Evolutionary conservation across 92 coral and sea anemone species (phyloP), one percentile per base, ranked within the genome.

Genomic region (Umimayanthus kanabou): DNA sequence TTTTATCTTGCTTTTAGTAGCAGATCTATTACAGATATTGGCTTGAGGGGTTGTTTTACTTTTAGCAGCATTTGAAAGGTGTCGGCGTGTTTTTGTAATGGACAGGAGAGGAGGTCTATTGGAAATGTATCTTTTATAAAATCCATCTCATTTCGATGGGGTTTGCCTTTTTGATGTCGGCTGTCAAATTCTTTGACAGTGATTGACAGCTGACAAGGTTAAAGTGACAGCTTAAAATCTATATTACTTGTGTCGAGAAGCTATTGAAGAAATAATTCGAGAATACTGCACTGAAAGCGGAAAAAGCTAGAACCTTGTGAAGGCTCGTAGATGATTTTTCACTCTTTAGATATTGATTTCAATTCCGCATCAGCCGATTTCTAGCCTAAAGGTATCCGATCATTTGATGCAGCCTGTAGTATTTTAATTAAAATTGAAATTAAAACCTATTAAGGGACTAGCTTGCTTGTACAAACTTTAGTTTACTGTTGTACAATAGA

Each of bases 191-290:
- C 50, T 79, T 61, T 85, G 89, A 85, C 84, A 79, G 55, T 89
- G 85, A 89, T 18, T 89, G 94, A 92, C 92, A 92, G 75, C 82
- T 91, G 91, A 78, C 93, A 88, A 26, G 50, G 10, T 37, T 69
- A 43, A 83, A 43, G 64, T 83, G 87, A 70, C 87, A 83, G 77
- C 37, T 43, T 45, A 83, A 83, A 83, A 83, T 83, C 49, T 83
- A 83, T 49, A 66, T 23, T 42, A 64, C 42, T 83, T 80, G 42
- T 28, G 45, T 80, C 42, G 43, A 55, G 84, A 67, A 70, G 50
- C 87, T 83, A 20, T 70, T 65, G 37, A 33, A 11, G 28, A 30
- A 28, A 45, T 47, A 26, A 16, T 47, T 43, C 82, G 40, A 14
- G 20, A 72, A 72, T 9, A 72, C 76, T 72, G 14, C n/a, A 72